Evolutionary conservation across 2,888 invertebrate species (phyloP).

Genomic region (Strigamia transsilvanica): DNA sequence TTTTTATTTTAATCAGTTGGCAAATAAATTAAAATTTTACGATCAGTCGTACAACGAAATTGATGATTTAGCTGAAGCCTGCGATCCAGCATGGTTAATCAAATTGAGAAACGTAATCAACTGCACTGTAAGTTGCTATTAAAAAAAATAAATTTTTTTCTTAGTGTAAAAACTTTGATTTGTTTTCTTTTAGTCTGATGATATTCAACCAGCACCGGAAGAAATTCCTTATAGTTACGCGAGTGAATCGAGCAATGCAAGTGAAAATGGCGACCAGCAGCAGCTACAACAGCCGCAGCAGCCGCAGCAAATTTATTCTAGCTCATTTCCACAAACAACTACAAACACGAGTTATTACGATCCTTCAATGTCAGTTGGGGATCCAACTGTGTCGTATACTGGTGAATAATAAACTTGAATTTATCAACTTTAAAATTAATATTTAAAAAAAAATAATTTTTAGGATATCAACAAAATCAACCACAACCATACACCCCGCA

Average conservation of each 20-base stretch:
- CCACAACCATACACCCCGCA: background rate
- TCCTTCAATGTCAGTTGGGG: background rate
- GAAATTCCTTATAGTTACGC: background rate
- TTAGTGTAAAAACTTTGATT: background rate
- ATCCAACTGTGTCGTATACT: background rate
- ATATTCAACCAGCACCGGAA: background rate
- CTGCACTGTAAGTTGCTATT: slow-evolving; percentile 2
- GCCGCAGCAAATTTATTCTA: background rate
- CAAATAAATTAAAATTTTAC: slow-evolving; percentile 74
- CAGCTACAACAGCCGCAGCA: too few relatives aligned
- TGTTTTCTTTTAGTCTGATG: background rate
- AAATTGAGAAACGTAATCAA: slow-evolving; percentile 48
- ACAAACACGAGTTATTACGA: background rate
- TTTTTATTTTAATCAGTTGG: slow-evolving; percentile 63
- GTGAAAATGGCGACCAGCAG: background rate
- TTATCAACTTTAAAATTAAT: too few relatives aligned
- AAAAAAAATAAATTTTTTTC: background rate
- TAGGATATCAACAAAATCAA: background rate
- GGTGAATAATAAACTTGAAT: too few relatives aligned
- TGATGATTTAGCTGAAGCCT: slow-evolving; percentile 62
- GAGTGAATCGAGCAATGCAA: background rate
- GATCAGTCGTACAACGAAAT: slow-evolving; percentile 71
- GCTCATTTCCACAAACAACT: background rate
- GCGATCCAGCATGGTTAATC: slow-evolving; percentile 71
- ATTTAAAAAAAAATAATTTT: too few relatives aligned